Evolutionary conservation across 2,888 invertebrate species (phyloP), one percentile per base, ranked within the genome.

Genomic region (Elysia crispata): DNA sequence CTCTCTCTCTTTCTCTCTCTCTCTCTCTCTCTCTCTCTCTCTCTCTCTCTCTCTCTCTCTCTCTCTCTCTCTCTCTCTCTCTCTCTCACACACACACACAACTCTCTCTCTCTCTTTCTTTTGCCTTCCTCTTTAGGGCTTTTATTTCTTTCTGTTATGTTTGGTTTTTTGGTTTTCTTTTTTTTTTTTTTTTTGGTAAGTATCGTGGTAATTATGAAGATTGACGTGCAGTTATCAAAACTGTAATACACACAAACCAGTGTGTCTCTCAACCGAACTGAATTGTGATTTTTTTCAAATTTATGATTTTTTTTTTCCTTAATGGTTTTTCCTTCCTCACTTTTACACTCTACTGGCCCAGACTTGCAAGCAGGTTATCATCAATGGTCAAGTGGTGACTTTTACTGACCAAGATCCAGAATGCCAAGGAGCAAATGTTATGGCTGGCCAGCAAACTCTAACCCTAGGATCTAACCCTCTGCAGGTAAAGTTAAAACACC

Each of bases 321-420:
- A n/a, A n/a, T n/a, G n/a, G n/a, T n/a, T n/a, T n/a, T n/a, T n/a
- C n/a, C n/a, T n/a, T n/a, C n/a, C n/a, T n/a, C n/a, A n/a, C n/a
- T n/a, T n/a, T n/a, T n/a, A n/a, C n/a, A n/a, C n/a, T n/a, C 41
- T 11, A 15, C 5, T 49, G 3, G 41, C 50, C 1, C 28, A 80
- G 80, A 67, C 50, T 23, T 69, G 76, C n/a, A 80, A 80, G 30
- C 80, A 80, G 54, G 80, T 80, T 31, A 49, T 76, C 18, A 60
- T 80, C 64, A 80, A 80, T 62, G 80, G 80, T 1, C 80, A 80
- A 23, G 57, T 80, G 11, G 25, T 80, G 20, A 80, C 80, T 3
- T 41, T 80, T 23, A 76, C 62, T 13, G 80, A 80, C 30, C 74
- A 66, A n/a, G 79, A 74, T 25, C 15, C 74, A 15, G 79, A 79